Evolutionary conservation across 2,888 invertebrate species (phyloP).

Genomic region (Spodoptera picta): DNA sequence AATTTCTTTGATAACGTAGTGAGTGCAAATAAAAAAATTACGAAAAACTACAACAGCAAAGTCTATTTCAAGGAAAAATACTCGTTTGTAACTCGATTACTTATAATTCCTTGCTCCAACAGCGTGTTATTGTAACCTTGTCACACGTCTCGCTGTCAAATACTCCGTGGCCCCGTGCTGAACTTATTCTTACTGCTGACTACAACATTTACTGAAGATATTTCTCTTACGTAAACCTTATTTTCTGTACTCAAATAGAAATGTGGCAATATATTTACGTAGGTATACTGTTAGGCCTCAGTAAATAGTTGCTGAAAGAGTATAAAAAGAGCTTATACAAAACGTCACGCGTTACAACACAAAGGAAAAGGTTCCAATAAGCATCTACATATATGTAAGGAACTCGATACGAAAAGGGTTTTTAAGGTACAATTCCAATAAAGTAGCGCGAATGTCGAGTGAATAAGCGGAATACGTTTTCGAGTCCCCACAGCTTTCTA

Average conservation of each 20-base stretch:
- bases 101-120: constrained; percentile 19
- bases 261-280: constrained; percentile 59
- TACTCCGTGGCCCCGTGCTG: constrained; percentile 17
- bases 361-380: constrained; percentile 76
- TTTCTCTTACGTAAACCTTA: constrained; percentile 49
- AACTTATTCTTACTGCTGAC: constrained; percentile 27
- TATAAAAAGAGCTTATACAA: constrained; percentile 71
- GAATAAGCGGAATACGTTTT: constrained; percentile 73
- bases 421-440: constrained; percentile 82
- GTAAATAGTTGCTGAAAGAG: constrained; percentile 68
- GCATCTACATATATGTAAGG: constrained; percentile 72
- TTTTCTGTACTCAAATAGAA: constrained; percentile 55
- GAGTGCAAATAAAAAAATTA: too few relatives aligned
- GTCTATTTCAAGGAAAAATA: neutral
- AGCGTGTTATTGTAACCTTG: constrained; percentile 21
- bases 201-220: constrained; percentile 38
- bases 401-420: constrained; percentile 74
- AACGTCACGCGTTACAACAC: constrained; percentile 72
- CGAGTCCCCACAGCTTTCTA: constrained; percentile 68
- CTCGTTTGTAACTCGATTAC: constrained; percentile 4
- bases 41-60: neutral
- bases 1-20: too few relatives aligned
- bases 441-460: constrained; percentile 72
- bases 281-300: constrained; percentile 58
- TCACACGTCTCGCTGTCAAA: constrained; percentile 38